phyloP scores from a whole-genome alignment of 2,888 invertebrate species.

The Axea sp. region DNA sequence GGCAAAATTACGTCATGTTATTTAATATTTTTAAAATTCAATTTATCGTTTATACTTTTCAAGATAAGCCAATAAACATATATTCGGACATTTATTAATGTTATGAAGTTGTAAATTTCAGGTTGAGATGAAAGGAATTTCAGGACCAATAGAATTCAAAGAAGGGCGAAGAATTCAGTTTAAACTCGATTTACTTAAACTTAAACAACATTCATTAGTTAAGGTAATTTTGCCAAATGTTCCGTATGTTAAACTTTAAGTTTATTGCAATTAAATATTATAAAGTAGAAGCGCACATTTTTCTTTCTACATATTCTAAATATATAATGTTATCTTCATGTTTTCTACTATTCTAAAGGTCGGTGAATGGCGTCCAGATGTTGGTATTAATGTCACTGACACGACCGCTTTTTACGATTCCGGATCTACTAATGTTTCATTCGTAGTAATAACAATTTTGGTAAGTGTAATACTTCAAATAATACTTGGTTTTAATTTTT shows the following conservation, averaged over 20 bases:
- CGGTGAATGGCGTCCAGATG: conserved; percentile 86
- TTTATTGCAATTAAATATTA: too few species aligned
- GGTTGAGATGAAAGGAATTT: conserved; percentile 90
- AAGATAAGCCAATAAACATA: conserved; percentile 24
- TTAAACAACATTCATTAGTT: conserved; percentile 86
- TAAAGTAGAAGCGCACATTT: too few species aligned
- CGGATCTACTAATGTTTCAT: conserved; percentile 86
- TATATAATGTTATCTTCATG: too few species aligned
- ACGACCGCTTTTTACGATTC: conserved; percentile 86
- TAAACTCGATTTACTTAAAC: conserved; percentile 86
- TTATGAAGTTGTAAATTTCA: conserved; percentile 72
- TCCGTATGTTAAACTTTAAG: too few species aligned
- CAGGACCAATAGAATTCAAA: conserved; percentile 89
- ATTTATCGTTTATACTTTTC: conserved; percentile 33
- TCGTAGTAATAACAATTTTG: conserved; percentile 88
- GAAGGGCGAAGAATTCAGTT: conserved; percentile 88
- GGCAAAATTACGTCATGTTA: conserved; percentile 23
- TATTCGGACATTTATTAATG: conserved; percentile 26
- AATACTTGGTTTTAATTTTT: too few species aligned
- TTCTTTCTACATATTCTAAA: too few species aligned
- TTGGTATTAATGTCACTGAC: conserved; percentile 86
- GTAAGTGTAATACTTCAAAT: too few species aligned
- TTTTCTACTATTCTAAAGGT: conserved; percentile 77
- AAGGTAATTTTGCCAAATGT: conserved; percentile 78
- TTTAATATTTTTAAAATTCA: conserved; percentile 42